phyloP scores from a whole-genome alignment of 2,888 invertebrate species.

The Lasioglossum calceatum region DNA sequence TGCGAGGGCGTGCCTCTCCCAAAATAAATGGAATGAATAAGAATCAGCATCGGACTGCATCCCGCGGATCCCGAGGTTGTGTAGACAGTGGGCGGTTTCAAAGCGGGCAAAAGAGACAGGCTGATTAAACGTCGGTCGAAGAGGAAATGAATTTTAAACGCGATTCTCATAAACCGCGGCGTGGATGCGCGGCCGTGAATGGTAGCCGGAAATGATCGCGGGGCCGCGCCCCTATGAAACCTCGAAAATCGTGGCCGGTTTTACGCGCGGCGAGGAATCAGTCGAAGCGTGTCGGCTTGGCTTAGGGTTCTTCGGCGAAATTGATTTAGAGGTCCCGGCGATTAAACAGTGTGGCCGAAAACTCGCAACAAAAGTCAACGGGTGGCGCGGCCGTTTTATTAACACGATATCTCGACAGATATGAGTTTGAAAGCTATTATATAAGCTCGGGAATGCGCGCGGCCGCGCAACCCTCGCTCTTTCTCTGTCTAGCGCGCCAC shows the following conservation, averaged over 20 bases:
- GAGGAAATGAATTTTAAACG: slow-evolving; percentile 56
- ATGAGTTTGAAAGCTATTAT: slow-evolving; percentile 39
- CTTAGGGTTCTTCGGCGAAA: background rate
- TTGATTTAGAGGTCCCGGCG: slow-evolving; percentile 23
- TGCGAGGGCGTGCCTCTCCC: background rate
- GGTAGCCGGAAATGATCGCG: slow-evolving; percentile 44
- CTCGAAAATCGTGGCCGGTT: slow-evolving; percentile 1
- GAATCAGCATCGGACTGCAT: background rate
- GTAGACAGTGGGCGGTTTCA: slow-evolving; percentile 6
- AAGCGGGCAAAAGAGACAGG: slow-evolving; percentile 17
- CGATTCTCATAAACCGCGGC: slow-evolving; percentile 31
- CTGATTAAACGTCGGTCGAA: slow-evolving; percentile 50
- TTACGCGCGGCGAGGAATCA: background rate
- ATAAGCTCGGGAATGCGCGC: slow-evolving; percentile 23
- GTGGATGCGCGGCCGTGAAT: slow-evolving; percentile 24
- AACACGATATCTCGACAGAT: slow-evolving; percentile 43
- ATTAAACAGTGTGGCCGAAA: slow-evolving; percentile 38
- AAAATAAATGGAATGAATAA: background rate
- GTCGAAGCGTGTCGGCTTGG: background rate
- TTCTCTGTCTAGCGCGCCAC: background rate
- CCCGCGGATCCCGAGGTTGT: background rate
- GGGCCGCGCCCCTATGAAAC: slow-evolving; percentile 1
- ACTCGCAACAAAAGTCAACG: slow-evolving; percentile 44
- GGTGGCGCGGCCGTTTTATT: slow-evolving; percentile 32
- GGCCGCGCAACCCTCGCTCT: background rate